phyloP scores from a whole-genome alignment of 2,113 vertebrate genomes.

The Crotalus helleri region DNA sequence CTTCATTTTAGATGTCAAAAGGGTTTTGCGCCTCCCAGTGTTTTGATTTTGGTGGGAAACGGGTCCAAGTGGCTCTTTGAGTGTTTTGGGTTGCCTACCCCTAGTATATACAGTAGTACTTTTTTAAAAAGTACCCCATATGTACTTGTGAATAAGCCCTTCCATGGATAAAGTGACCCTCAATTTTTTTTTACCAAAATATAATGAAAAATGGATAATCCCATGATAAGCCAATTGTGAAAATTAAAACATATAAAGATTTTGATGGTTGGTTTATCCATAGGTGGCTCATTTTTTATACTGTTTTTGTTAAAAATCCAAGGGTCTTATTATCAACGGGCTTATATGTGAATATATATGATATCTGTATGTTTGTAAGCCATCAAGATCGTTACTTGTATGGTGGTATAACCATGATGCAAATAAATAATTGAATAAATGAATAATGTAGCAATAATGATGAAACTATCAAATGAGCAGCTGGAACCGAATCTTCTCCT shows the following conservation, averaged over 20 bases:
- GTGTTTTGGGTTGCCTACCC: too few species aligned
- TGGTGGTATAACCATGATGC: not conserved
- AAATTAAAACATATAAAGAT: not conserved
- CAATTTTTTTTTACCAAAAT: not conserved
- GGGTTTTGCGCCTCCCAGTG: too few species aligned
- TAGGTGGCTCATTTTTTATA: not conserved
- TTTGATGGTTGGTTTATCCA: not conserved
- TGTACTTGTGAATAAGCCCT: not conserved
- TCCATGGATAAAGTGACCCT: not conserved
- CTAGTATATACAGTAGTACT: not conserved
- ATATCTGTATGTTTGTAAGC: not conserved
- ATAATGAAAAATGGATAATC: not conserved
- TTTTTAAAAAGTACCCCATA: not conserved
- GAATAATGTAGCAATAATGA: conserved; percentile 13
- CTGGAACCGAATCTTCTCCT: not conserved
- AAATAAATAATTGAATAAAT: not conserved
- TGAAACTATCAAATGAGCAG: conserved; percentile 53
- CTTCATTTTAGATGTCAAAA: too few species aligned
- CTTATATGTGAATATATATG: not conserved
- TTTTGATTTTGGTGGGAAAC: too few species aligned
- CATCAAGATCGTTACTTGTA: not conserved
- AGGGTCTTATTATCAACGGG: not conserved
- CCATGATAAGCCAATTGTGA: not conserved
- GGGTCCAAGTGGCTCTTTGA: too few species aligned
- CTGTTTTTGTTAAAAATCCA: not conserved